Base-by-base conservation (phyloP, 2,797 vertebrate species). In the Gymnoscopelus braueri region DNA sequence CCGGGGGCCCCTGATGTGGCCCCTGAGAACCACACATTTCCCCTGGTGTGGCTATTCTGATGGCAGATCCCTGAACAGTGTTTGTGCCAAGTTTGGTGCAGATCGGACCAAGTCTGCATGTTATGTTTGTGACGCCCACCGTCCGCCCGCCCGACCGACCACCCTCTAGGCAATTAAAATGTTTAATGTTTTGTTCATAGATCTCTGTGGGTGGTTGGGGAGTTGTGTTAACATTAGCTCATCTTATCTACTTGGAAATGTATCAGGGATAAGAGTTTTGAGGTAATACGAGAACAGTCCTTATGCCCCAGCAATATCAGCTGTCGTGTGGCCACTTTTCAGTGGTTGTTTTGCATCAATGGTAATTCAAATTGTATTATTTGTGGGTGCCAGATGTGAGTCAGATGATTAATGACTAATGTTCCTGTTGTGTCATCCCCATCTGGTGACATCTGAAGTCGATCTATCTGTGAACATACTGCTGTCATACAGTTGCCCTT, bases 381-480 rank as follows among this genome's bases (percentile, higher is more conserved):
- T 51, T 39, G 12, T 44, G 19, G 67, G 57, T 0, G 14, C 29
- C 60, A 51, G 39, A 19, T 23, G 12, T 44, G 58, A 75, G 64
- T 54, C 7, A 69, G 54, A 62, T 65, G 24, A 55, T 15, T 14
- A 56, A 29, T 59, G 12, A 50, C 11, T 39, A n/a, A 44, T 74
- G 29, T 62, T 12, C 24, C 55, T 14, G 26, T 51, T 55, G 15
- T 0, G 10, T 12, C 0, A 50, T 61, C 63, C 69, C n/a, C 6
- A 7, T 56, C 63, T 60, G 44, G 60, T 24, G 69, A 19, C 19
- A 7, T 6, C 1, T 14, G 39, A 44, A 44, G 9, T 44, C 8
- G 6, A 44, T 44, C 39, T 44, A 1, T 44, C 39, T 44, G 39
- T 44, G 39, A 44, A 44, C 39, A 10, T 44, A 44, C 39, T 44